Evolutionary conservation across 2,888 invertebrate species (phyloP).

Genomic region (Creontiades dilutus): DNA sequence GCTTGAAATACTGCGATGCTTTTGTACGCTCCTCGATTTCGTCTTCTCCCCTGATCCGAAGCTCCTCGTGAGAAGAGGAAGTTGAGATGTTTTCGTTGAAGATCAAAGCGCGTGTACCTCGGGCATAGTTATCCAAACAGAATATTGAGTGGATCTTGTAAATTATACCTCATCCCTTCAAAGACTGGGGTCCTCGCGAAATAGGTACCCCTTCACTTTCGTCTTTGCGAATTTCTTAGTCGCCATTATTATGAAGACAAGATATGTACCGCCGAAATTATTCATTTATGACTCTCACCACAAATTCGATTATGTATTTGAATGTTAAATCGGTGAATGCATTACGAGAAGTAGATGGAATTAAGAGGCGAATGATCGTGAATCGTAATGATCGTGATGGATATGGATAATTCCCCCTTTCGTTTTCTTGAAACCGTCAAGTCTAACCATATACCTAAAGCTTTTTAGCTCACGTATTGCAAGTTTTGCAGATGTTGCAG

Average conservation of each 20-base stretch:
- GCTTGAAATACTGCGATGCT: not conserved
- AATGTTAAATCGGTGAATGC: too few relatives aligned
- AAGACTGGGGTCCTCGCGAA: not conserved
- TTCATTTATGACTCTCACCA: not conserved
- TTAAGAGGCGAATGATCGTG: too few relatives aligned
- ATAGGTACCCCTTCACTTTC: not conserved
- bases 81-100: not conserved
- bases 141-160: constrained; percentile 23
- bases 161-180: constrained; percentile 4
- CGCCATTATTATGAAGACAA: not conserved
- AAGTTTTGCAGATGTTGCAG: too few relatives aligned
- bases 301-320: too few relatives aligned
- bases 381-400: too few relatives aligned
- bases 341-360: too few relatives aligned
- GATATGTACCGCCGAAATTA: not conserved
- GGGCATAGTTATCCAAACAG: constrained; percentile 5
- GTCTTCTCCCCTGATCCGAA: not conserved
- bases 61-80: not conserved
- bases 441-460: too few relatives aligned
- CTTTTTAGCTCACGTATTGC: too few relatives aligned
- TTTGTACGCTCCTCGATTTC: not conserved
- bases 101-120: not conserved
- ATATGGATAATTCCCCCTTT: too few relatives aligned
- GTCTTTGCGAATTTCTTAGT: not conserved
- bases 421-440: too few relatives aligned